Base-by-base conservation (phyloP, 53 echinoderm and acorn worm genomes). In the Antedon mediterranea region DNA sequence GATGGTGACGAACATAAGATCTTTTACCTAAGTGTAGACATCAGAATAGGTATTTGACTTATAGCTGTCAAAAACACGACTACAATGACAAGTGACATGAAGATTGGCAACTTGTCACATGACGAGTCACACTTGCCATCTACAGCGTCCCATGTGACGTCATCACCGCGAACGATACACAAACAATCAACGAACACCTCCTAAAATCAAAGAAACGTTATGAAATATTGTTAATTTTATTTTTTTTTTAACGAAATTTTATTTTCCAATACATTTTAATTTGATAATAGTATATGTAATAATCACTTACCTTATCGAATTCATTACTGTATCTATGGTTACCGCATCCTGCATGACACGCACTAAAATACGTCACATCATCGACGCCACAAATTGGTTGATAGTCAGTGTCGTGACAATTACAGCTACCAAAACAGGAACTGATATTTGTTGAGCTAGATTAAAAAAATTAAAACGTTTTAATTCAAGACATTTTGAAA, bases 271-370 rank as follows among this genome's bases (percentile, higher is more conserved):
- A 6, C 37, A 11, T 37, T 37, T 37, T 37, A 37, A 37, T 37
- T 37, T 37, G 11, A 37, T 37, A 6, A 37, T 37, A 4, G 4
- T 37, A 37, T 11, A 37, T 37, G 4, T 37, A 57, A 57, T 57
- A 3, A 3, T 18, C 7, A 57, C 11, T 11, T 11, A 57, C 57
- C 57, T 57, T 57, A 57, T 57, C 20, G 9, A 57, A 57, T 11
- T 18, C 20, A 15, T 57, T 57, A 18, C 23, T 26, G 57, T 57
- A 57, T 57, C 57, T 57, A 57, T 57, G 57, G 14, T 71, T 32
- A 32, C 34, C 11, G 31, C 88, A 88, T 26, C 88, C 88, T 4
- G 88, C 88, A 32, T 87, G 81, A 28, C 88, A 88, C 11, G 88
- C 43, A 0, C 78, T 80, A 75, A 81, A 88, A 74, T 88, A 88